Evolutionary conservation across 1,140 invertebrate species (phyloP).

Genomic region (Platorchestia sp.): DNA sequence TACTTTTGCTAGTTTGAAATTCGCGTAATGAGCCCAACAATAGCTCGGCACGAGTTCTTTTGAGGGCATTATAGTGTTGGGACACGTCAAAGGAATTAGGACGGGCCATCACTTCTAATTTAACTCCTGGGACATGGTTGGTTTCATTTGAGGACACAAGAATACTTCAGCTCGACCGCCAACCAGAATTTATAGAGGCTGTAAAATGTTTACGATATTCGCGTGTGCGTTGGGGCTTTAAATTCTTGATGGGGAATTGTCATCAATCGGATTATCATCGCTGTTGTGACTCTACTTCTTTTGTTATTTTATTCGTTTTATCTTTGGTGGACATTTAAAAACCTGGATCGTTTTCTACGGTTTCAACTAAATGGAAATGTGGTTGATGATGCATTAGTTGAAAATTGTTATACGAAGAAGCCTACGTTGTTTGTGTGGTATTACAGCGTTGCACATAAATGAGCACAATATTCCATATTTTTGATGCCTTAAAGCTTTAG

Average conservation of each 20-base stretch:
- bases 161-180: background rate
- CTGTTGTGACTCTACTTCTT: background rate
- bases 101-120: background rate
- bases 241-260: background rate
- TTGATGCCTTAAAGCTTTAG: no score
- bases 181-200: slow-evolving; percentile 28
- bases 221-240: background rate
- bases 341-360: no score
- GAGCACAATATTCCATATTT: no score
- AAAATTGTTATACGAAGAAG: no score
- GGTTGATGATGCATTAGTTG: no score
- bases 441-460: no score
- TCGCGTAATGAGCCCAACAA: background rate
- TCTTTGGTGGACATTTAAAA: no score
- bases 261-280: background rate
- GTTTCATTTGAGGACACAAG: background rate
- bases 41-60: slow-evolving; percentile 25
- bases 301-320: no score
- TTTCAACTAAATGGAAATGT: no score
- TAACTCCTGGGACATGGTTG: background rate
- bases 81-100: slow-evolving; percentile 38
- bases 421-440: no score
- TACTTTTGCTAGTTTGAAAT: background rate
- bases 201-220: background rate
- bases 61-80: background rate